A percentile compares a stretch with the other conserved stretches of the same genome.
phyloP scores from a whole-genome alignment of 37 sponge, comb jelly and placozoan species.

The Agelas oroides region DNA sequence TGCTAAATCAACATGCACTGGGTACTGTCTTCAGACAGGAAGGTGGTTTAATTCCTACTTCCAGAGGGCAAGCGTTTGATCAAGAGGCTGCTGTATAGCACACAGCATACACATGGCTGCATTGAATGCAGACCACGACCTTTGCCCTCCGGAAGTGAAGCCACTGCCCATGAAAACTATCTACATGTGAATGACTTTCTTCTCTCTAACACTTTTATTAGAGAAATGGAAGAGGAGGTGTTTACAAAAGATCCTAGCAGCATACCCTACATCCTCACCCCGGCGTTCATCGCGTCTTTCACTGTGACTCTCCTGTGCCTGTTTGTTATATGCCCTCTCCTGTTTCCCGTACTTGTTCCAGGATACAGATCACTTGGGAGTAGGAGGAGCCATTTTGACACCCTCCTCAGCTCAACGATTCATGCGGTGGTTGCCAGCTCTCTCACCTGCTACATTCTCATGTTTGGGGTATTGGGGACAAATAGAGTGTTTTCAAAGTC shows the following conservation, averaged over 20 bases:
- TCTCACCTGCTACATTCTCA: conserved; percentile 1
- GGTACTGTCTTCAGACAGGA: no score
- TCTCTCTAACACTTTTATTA: no score
- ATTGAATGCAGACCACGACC: no score
- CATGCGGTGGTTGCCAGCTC: conserved; percentile 51
- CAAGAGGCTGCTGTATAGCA: no score
- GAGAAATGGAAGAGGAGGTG: neutral
- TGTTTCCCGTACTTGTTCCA: conserved; percentile 1
- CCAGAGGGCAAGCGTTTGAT: no score
- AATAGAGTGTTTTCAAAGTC: conserved; percentile 47
- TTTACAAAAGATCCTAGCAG: conserved; percentile 7
- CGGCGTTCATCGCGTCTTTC: conserved; percentile 5
- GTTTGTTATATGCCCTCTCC: conserved; percentile 19
- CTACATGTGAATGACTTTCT: no score
- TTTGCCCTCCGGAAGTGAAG: no score
- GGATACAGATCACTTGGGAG: neutral
- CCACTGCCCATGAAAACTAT: no score
- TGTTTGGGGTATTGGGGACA: conserved; percentile 1
- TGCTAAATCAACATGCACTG: no score
- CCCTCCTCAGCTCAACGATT: conserved; percentile 59
- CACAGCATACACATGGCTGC: no score
- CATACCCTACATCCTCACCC: conserved; percentile 5
- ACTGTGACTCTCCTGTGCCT: conserved; percentile 18
- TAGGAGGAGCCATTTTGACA: conserved; percentile 33
- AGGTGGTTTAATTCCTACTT: no score